Percentiles rank a stretch among this genome's conserved stretches.
Conservation (phyloP, 2,888 invertebrate genomes). For the Stenodema calcarata region DNA sequence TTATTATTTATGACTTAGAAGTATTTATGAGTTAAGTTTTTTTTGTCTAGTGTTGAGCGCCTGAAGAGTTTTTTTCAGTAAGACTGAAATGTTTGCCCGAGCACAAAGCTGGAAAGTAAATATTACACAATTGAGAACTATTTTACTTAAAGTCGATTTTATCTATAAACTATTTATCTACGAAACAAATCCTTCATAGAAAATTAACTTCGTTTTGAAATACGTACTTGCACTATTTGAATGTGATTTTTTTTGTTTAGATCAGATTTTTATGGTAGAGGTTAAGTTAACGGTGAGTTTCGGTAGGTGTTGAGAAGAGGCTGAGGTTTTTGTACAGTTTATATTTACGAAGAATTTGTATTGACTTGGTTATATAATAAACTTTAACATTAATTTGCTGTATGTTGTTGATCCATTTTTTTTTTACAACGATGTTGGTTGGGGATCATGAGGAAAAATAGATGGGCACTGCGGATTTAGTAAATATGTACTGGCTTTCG, state of each 20-base stretch:
- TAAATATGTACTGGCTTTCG: too few relatives aligned
- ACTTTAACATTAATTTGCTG: constrained; percentile 39
- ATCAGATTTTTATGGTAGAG: not conserved
- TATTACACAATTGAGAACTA: not conserved
- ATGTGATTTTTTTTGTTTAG: not conserved
- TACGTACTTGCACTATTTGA: constrained; percentile 10
- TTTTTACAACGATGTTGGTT: too few relatives aligned
- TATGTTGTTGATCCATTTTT: too few relatives aligned
- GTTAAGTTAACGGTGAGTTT: not conserved
- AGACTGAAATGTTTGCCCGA: constrained; percentile 38
- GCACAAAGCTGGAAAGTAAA: constrained; percentile 20
- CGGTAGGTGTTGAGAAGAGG: not conserved
- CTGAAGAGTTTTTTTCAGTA: constrained; percentile 34
- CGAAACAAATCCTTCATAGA: not conserved
- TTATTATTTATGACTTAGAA: constrained; percentile 5
- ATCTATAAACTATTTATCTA: not conserved
- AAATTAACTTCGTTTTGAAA: not conserved
- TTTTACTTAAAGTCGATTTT: constrained; percentile 1
- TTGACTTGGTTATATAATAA: constrained; percentile 52
- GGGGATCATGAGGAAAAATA: too few relatives aligned
- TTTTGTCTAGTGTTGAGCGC: constrained; percentile 17
- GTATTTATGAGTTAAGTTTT: not conserved
- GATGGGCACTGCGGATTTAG: too few relatives aligned
- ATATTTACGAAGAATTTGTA: constrained; percentile 53
- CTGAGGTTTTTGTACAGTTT: constrained; percentile 53